A percentile compares a stretch with the other conserved stretches of the same genome.
Conservation (phyloP, 1,140 invertebrate genomes). For the Mactra quadrangularis region DNA sequence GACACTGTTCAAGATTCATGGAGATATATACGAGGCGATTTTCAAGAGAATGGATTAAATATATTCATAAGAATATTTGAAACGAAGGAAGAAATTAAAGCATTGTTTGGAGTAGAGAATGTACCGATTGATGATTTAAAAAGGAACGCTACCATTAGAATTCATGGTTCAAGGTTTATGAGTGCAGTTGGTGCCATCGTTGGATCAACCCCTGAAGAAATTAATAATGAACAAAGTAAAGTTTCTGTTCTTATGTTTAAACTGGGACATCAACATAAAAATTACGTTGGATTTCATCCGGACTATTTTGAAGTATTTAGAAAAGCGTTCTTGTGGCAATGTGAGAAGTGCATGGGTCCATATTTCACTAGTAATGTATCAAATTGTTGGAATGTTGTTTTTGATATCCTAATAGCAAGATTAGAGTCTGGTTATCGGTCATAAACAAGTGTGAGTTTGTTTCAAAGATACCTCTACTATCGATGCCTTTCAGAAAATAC, state of each 20-base stretch:
- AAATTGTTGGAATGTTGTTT: conserved; percentile 1
- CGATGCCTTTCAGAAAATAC: too few species aligned
- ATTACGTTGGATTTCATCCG: not conserved
- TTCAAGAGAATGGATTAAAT: not conserved
- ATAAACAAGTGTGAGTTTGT: too few species aligned
- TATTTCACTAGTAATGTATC: not conserved
- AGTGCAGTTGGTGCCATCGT: conserved; percentile 6
- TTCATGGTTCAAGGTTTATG: conserved; percentile 16
- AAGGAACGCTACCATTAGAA: not conserved
- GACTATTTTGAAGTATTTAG: conserved; percentile 38
- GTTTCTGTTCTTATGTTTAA: not conserved
- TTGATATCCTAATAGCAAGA: conserved; percentile 15
- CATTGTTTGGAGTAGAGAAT: not conserved
- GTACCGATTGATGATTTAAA: not conserved
- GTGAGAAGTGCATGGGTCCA: not conserved
- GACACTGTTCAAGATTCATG: not conserved
- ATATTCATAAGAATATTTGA: conserved; percentile 25
- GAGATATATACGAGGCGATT: not conserved
- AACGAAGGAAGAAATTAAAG: not conserved
- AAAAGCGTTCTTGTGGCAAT: conserved; percentile 16
- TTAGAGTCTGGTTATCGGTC: not conserved
- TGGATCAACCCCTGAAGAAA: not conserved
- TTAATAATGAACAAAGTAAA: not conserved
- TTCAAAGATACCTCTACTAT: too few species aligned
- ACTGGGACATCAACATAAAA: conserved; percentile 13